These are phyloP conservation scores for Margaritifera margaritifera DNA, from an alignment of 2,888 invertebrate species.

Conservation along the genomic window DNA sequence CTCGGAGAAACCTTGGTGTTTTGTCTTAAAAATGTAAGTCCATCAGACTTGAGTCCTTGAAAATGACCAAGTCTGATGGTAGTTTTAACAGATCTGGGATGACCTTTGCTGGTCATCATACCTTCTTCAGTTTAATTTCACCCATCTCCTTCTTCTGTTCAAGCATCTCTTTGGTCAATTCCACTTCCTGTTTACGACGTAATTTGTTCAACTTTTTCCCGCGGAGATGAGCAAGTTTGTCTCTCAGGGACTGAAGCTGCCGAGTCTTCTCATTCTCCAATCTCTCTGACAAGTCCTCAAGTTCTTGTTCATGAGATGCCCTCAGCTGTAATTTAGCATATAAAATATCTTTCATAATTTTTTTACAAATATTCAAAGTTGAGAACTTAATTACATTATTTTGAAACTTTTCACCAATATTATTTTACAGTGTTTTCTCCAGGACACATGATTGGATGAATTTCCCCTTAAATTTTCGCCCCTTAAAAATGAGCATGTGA, in stretches of 20 bases:
- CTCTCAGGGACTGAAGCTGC: slow-evolving; percentile 57
- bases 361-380: background rate
- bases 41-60: too few species aligned
- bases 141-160: slow-evolving; percentile 68
- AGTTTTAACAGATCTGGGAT: background rate
- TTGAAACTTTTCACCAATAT: background rate
- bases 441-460: too few species aligned
- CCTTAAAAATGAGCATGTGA: too few species aligned
- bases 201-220: slow-evolving; percentile 61
- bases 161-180: slow-evolving; percentile 65
- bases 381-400: too few species aligned
- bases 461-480: too few species aligned
- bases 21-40: too few species aligned
- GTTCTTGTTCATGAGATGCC: slow-evolving; percentile 64
- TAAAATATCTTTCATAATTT: background rate
- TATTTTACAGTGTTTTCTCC: too few species aligned
- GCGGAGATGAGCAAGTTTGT: slow-evolving; percentile 57
- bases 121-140: slow-evolving; percentile 60
- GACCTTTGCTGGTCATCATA: slow-evolving; percentile 12
- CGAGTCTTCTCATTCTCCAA: slow-evolving; percentile 60
- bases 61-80: too few species aligned
- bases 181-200: slow-evolving; percentile 65
- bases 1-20: too few species aligned
- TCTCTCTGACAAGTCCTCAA: slow-evolving; percentile 57
- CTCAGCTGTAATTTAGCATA: slow-evolving; percentile 52